phyloP scores from a whole-genome alignment of 2,113 vertebrate genomes.

The Acinonyx jubatus region DNA sequence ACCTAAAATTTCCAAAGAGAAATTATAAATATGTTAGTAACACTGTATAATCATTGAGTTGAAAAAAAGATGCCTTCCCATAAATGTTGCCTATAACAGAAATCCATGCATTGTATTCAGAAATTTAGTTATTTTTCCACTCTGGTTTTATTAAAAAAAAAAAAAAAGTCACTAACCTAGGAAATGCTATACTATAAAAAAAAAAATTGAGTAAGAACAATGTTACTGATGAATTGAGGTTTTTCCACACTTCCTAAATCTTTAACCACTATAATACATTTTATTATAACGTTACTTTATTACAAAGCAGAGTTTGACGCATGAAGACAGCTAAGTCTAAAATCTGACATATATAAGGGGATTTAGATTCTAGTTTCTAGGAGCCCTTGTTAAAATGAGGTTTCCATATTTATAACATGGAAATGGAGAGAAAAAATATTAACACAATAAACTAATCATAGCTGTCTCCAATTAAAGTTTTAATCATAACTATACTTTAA shows the following conservation, averaged over 20 bases:
- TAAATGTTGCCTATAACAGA: background rate
- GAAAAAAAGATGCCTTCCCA: background rate
- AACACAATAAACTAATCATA: background rate
- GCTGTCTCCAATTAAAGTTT: constrained; percentile 6
- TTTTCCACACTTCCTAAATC: constrained; percentile 25
- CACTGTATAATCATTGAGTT: background rate
- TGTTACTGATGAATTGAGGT: background rate
- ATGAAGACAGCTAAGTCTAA: constrained; percentile 1
- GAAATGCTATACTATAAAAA: constrained; percentile 36
- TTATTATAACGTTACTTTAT: background rate
- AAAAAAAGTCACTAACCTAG: background rate
- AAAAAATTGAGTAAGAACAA: constrained; percentile 36
- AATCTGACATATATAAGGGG: background rate
- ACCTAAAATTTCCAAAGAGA: constrained; percentile 30
- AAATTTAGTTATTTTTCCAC: constrained; percentile 38
- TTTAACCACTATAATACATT: background rate
- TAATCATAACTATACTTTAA: background rate
- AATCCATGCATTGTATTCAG: background rate
- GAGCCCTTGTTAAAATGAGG: background rate
- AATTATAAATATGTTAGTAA: background rate
- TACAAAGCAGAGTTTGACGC: constrained; percentile 35
- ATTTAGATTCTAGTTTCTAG: constrained; percentile 35
- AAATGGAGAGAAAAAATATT: background rate
- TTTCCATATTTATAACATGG: constrained; percentile 30
- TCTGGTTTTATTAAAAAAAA: constrained; percentile 4